Conservation (phyloP, 2,888 invertebrate genomes). For the Xiphydria camelus region DNA sequence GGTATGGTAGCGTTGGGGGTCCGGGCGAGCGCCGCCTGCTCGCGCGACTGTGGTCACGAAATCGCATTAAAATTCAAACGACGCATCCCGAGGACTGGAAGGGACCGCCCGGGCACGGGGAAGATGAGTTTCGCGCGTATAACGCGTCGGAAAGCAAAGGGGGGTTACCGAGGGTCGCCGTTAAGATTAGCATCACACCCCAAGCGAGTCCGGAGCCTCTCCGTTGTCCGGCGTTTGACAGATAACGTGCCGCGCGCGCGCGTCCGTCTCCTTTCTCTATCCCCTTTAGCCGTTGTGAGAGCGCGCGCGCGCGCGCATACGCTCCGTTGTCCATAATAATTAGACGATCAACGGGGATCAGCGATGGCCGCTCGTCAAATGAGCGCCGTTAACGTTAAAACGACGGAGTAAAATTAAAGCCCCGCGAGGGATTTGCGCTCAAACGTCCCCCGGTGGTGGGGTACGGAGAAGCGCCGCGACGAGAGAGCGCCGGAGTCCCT, state of each 20-base stretch:
- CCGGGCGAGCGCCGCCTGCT: no score
- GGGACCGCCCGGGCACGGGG: constrained; percentile 5
- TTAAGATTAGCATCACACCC: constrained; percentile 40
- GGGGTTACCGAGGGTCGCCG: constrained; percentile 12
- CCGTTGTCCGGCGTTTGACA: constrained; percentile 18
- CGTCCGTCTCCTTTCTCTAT: constrained; percentile 1
- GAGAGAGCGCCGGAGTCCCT: no score
- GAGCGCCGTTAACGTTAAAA: constrained; percentile 22
- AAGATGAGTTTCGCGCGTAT: constrained; percentile 17
- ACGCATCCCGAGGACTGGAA: constrained; percentile 5
- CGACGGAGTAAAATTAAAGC: constrained; percentile 24
- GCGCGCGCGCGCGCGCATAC: constrained; percentile 5
- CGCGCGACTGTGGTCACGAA: constrained; percentile 7
- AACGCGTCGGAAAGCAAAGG: background rate
- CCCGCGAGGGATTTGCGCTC: constrained; percentile 23
- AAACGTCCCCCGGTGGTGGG: no score
- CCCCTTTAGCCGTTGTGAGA: no score
- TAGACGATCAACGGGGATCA: constrained; percentile 35
- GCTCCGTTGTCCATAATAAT: constrained; percentile 29
- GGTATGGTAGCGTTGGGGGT: background rate
- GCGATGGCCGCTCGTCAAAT: constrained; percentile 21
- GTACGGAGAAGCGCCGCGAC: no score
- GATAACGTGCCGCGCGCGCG: constrained; percentile 11
- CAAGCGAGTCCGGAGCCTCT: constrained; percentile 24
- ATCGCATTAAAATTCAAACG: constrained; percentile 30